phyloP scores from a whole-genome alignment of 2,888 invertebrate genomes.

The Drosophila meridiana region DNA sequence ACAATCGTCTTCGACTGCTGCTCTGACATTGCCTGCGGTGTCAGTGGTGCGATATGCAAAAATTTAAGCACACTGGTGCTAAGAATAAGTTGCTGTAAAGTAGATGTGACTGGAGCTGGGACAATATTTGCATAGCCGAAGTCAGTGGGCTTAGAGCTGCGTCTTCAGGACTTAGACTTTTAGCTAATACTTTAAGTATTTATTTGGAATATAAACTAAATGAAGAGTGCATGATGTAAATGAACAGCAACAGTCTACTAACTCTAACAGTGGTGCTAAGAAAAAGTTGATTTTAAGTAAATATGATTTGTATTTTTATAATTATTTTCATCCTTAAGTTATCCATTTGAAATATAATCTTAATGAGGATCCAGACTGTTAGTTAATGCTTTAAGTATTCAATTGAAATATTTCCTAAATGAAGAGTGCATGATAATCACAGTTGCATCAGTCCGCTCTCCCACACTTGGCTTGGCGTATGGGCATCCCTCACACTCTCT shows the following conservation, averaged over 20 bases:
- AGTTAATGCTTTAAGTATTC: background rate
- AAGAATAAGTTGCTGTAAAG: background rate
- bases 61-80: conserved; percentile 1
- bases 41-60: conserved; percentile 14
- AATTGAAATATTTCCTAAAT: background rate
- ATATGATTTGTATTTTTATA: too few species aligned
- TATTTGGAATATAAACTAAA: too few species aligned
- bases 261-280: too few species aligned
- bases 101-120: background rate
- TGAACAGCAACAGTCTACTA: too few species aligned
- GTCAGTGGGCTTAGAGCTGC: background rate
- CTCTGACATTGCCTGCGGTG: conserved; percentile 21
- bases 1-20: conserved; percentile 33
- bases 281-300: too few species aligned
- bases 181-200: background rate
- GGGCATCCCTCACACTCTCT: background rate
- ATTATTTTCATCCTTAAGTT: too few species aligned
- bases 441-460: background rate
- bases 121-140: background rate
- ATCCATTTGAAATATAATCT: too few species aligned
- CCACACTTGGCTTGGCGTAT: background rate
- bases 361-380: too few species aligned
- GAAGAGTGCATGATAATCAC: background rate
- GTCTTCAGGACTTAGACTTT: background rate
- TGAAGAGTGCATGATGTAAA: too few species aligned